Evolutionary conservation across 2,113 vertebrate genomes (phyloP).

Genomic region (Rhinichthys klamathensis): DNA sequence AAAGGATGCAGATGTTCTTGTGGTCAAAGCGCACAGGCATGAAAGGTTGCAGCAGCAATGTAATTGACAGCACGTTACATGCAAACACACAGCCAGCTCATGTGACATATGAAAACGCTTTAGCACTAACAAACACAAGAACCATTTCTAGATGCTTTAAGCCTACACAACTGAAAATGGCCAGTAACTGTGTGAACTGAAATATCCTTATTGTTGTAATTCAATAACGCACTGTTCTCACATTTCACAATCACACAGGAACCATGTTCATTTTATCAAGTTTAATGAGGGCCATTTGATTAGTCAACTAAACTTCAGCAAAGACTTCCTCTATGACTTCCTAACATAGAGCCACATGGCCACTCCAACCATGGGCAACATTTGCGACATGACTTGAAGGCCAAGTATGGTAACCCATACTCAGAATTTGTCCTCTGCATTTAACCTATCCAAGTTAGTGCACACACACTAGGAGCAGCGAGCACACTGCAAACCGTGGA

Average conservation of each 20-base stretch:
- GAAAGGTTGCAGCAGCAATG: constrained; percentile 41
- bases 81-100: constrained; percentile 7
- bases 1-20: constrained; percentile 64
- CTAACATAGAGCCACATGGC: not conserved
- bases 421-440: too few species aligned
- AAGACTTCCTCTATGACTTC: not conserved
- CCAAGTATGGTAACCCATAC: too few species aligned
- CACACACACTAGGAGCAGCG: too few species aligned
- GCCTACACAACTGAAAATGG: not conserved
- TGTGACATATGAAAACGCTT: constrained; percentile 23
- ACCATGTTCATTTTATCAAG: not conserved
- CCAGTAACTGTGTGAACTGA: not conserved
- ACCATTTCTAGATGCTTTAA: constrained; percentile 1
- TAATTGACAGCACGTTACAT: constrained; percentile 36
- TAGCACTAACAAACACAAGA: constrained; percentile 16
- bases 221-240: not conserved
- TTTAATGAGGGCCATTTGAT: not conserved
- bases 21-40: constrained; percentile 49
- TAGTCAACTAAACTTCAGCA: not conserved
- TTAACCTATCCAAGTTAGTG: too few species aligned
- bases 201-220: not conserved
- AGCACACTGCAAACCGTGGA: too few species aligned
- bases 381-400: too few species aligned
- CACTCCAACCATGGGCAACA: not conserved
- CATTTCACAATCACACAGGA: too few species aligned